Percentiles rank a stretch among this genome's conserved stretches.
These are phyloP conservation scores for Nyctereutes procyonoides DNA, from an alignment of 2,113 vertebrate species.

Conservation along the genomic window DNA sequence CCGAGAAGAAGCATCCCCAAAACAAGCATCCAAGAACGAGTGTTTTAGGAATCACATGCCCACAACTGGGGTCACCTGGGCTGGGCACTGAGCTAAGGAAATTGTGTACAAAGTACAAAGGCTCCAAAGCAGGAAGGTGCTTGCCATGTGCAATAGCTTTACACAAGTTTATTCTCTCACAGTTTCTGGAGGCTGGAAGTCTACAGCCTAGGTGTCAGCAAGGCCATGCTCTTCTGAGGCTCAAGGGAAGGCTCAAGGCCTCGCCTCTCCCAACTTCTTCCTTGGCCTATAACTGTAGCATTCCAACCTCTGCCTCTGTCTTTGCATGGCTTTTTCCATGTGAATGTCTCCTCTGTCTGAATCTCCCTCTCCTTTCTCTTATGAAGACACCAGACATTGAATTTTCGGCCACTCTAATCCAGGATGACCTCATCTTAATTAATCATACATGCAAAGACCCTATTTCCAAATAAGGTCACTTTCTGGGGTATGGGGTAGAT, in stretches of 20 bases:
- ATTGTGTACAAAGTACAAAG: neutral
- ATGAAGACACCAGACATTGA: neutral
- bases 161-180: neutral
- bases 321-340: neutral
- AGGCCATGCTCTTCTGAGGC: neutral
- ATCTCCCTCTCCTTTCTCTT: neutral
- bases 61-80: neutral
- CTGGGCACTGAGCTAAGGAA: neutral
- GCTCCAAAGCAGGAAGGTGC: neutral
- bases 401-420: neutral
- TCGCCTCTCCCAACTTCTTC: neutral
- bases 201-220: neutral
- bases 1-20: neutral
- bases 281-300: rapidly evolving
- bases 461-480: neutral
- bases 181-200: neutral
- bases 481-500: neutral
- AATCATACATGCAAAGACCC: neutral
- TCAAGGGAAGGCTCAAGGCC: neutral
- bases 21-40: too few relatives aligned
- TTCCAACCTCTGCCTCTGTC: neutral
- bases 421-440: neutral
- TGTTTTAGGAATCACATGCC: neutral
- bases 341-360: too few relatives aligned
- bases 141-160: neutral